A percentile compares a stretch with the other conserved stretches of the same genome.
Conservation (phyloP, 2,113 vertebrate species). For the Oostethus manadensis region DNA sequence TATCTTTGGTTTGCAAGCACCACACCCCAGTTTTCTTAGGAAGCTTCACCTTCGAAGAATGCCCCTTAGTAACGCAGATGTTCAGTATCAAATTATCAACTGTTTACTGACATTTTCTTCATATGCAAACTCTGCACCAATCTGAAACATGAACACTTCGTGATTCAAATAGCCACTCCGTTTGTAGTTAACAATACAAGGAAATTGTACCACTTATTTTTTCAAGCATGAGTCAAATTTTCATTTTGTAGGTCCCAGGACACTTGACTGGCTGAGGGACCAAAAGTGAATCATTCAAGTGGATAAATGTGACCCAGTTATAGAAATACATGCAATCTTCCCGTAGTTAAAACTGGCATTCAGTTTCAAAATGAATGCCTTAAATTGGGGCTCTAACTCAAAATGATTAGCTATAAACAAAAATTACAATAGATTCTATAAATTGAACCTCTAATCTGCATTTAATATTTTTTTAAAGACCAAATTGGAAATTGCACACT, state of each 20-base stretch:
- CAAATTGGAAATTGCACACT: neutral
- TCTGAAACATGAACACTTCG: neutral
- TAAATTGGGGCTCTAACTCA: neutral
- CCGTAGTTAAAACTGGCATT: slow-evolving; percentile 30
- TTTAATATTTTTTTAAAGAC: neutral
- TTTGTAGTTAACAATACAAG: neutral
- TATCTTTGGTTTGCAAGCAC: neutral
- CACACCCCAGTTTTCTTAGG: neutral
- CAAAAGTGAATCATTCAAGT: slow-evolving; percentile 28
- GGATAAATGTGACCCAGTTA: slow-evolving; percentile 42
- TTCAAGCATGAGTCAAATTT: neutral
- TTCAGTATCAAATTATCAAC: neutral
- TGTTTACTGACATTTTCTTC: neutral
- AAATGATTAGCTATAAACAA: slow-evolving; percentile 1
- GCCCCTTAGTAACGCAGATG: too few relatives aligned
- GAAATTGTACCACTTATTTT: slow-evolving; percentile 22
- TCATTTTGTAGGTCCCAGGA: slow-evolving; percentile 4
- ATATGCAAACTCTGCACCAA: neutral
- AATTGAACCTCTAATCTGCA: neutral
- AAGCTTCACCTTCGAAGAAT: too few relatives aligned
- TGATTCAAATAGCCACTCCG: slow-evolving; percentile 4
- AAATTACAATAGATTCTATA: neutral
- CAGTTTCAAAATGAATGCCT: slow-evolving; percentile 9
- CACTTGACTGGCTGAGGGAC: slow-evolving; percentile 11
- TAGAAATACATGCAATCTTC: slow-evolving; percentile 26